Percentiles rank a stretch among this genome's conserved stretches.
Conservation (phyloP, 92 coral and sea anemone species). For the Desmophyllum pertusum region DNA sequence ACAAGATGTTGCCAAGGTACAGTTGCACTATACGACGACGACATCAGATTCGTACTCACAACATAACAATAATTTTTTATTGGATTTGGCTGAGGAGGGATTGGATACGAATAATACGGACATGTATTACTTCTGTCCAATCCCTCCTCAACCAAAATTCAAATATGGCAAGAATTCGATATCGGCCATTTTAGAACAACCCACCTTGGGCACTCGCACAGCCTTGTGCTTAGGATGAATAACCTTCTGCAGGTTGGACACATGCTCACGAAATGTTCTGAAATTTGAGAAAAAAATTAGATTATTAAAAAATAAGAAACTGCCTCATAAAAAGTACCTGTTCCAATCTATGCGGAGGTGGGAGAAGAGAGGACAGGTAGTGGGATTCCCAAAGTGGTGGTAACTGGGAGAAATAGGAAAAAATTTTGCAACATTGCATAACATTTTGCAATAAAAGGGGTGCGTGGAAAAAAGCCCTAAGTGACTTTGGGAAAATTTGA, state of each 20-base stretch:
- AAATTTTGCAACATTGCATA: no score
- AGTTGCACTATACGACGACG: neutral
- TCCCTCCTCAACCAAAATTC: neutral
- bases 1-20: neutral
- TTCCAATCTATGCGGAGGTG: no score
- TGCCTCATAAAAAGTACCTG: no score
- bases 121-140: neutral
- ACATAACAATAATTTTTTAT: neutral
- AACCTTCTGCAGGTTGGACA: constrained; percentile 67
- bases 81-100: neutral
- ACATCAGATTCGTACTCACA: neutral
- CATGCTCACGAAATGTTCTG: constrained; percentile 89
- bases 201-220: constrained; percentile 92
- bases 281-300: neutral
- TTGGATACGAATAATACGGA: neutral
- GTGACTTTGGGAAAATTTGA: no score
- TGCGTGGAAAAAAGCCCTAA: no score
- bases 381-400: no score
- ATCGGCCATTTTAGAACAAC: neutral
- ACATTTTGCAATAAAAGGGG: no score
- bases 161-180: neutral
- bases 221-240: constrained; percentile 88
- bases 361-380: no score
- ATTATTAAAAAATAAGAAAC: neutral
- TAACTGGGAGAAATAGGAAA: no score